phyloP scores from a whole-genome alignment of 2,888 invertebrate species.

The Clusia tigrina region DNA sequence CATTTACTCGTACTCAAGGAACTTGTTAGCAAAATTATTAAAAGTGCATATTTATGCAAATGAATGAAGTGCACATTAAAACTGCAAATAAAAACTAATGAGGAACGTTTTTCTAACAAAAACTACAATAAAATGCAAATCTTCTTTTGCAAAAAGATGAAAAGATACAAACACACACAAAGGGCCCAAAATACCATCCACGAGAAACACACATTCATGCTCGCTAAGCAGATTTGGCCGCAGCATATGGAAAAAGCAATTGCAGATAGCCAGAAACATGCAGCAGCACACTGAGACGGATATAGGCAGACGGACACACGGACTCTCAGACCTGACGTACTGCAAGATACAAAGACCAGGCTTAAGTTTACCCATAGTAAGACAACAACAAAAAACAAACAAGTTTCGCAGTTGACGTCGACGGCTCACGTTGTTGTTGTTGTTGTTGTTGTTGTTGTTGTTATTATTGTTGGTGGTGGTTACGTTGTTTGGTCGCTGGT shows the following conservation, averaged over 20 bases:
- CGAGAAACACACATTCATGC: background rate
- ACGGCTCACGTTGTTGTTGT: slow-evolving; percentile 2
- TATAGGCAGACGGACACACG: background rate
- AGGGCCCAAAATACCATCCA: slow-evolving; percentile 22
- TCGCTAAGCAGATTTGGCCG: background rate
- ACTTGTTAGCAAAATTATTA: background rate
- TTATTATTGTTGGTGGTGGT: background rate
- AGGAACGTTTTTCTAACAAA: slow-evolving; percentile 10
- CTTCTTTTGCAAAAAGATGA: background rate
- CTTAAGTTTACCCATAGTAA: background rate
- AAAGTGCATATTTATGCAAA: slow-evolving; percentile 34
- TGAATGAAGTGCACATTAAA: slow-evolving; percentile 17
- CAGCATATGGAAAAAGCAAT: background rate
- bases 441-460: background rate
- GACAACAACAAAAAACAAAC: slow-evolving; percentile 17
- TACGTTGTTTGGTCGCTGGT: background rate
- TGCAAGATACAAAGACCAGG: background rate
- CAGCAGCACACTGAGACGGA: background rate
- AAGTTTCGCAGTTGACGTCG: slow-evolving; percentile 30
- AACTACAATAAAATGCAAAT: slow-evolving; percentile 13
- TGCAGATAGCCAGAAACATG: background rate
- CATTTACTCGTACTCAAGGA: background rate
- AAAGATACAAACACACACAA: slow-evolving; percentile 32
- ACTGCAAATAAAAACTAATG: slow-evolving; percentile 16
- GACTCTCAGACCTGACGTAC: background rate